Evolutionary conservation across 2,888 invertebrate species (phyloP).

Genomic region (Euproctis similis): DNA sequence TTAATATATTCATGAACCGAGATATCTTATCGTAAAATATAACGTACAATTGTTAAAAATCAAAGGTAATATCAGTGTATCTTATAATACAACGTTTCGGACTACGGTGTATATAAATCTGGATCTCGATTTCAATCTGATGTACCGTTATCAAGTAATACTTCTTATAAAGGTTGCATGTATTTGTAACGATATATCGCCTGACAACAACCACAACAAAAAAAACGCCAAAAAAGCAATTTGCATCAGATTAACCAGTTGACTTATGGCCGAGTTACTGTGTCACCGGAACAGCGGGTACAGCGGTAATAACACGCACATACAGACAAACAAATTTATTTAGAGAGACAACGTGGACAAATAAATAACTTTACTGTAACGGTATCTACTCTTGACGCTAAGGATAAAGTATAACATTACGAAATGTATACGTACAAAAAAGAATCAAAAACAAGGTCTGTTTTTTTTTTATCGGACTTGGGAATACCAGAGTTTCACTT

Average conservation of each 20-base stretch:
- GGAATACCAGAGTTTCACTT: too few relatives aligned
- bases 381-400: conserved; percentile 30
- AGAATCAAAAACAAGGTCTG: too few relatives aligned
- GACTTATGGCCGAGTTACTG: conserved; percentile 50
- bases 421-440: too few relatives aligned
- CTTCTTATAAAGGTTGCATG: conserved; percentile 8
- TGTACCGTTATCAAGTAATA: conserved; percentile 5
- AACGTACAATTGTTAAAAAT: too few relatives aligned
- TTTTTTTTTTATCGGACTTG: too few relatives aligned
- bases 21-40: too few relatives aligned
- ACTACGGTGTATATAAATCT: conserved; percentile 3
- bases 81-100: too few relatives aligned
- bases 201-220: conserved; percentile 17
- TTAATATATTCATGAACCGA: too few relatives aligned
- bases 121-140: conserved; percentile 2
- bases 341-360: conserved; percentile 29
- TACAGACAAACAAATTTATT: conserved; percentile 32
- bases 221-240: conserved; percentile 29
- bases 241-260: conserved; percentile 56
- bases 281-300: conserved; percentile 17
- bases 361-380: conserved; percentile 26
- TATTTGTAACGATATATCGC: conserved; percentile 14
- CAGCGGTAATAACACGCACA: conserved; percentile 20
- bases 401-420: conserved; percentile 34
- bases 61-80: too few relatives aligned